Evolutionary conservation across 2,888 invertebrate species (phyloP).

Genomic region (Tolmerus cingulatus): DNA sequence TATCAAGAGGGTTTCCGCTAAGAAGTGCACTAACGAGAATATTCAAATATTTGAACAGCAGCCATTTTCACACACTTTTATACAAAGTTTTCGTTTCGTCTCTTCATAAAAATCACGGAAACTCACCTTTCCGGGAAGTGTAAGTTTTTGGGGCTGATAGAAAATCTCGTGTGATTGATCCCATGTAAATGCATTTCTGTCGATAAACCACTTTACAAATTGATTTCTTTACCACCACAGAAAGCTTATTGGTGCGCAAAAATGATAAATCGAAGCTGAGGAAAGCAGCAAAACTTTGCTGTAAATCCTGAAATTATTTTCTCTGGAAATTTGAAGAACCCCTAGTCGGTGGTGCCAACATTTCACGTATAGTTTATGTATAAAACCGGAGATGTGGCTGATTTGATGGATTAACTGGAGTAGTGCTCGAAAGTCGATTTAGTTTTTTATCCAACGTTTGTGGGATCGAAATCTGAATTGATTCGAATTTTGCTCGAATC

Average conservation of each 20-base stretch:
- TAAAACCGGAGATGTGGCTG: neutral
- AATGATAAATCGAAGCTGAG: neutral
- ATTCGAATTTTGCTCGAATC: neutral
- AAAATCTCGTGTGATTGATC: neutral
- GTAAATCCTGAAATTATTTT: neutral
- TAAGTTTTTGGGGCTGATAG: neutral
- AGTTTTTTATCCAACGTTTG: neutral
- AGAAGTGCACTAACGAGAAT: neutral
- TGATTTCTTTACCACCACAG: neutral
- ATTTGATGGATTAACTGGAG: neutral
- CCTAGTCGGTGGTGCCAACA: neutral
- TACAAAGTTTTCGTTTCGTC: neutral
- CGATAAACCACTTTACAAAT: neutral
- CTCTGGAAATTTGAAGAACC: neutral
- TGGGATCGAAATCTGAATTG: neutral
- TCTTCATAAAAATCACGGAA: neutral
- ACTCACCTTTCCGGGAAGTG: neutral
- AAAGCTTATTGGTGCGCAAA: neutral
- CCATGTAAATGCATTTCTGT: neutral
- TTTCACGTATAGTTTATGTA: neutral
- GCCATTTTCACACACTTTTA: neutral
- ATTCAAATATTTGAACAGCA: neutral
- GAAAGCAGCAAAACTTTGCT: neutral
- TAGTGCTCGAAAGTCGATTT: neutral
- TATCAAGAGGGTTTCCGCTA: neutral